Evolutionary conservation across 2,797 vertebrate species (phyloP).

Genomic region (Limnodromus scolopaceus): DNA sequence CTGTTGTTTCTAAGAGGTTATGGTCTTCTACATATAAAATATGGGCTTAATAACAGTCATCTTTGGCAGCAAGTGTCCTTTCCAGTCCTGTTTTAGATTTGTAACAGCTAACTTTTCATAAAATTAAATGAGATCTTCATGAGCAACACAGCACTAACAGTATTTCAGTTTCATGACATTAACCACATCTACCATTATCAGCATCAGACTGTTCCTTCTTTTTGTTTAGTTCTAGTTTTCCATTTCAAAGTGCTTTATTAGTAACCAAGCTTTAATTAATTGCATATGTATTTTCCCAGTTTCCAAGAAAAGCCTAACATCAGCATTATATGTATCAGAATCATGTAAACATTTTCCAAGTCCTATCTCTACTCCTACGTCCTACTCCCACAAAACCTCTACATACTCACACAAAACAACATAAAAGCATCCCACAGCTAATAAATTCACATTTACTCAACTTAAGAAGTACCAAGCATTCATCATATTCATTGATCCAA

Average conservation of each 20-base stretch:
- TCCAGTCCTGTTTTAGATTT: background rate
- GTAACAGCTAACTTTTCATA: background rate
- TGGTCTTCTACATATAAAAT: background rate
- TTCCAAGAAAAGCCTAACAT: background rate
- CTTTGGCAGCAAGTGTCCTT: background rate
- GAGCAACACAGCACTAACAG: background rate
- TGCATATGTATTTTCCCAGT: background rate
- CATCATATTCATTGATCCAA: background rate
- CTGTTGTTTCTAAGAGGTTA: slow-evolving; percentile 10
- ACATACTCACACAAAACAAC: background rate
- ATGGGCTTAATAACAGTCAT: background rate
- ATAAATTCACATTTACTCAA: background rate
- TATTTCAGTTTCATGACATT: background rate
- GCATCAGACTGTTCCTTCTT: background rate
- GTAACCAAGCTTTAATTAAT: slow-evolving; percentile 24
- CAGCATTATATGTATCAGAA: background rate
- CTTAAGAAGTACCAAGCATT: background rate
- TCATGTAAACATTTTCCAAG: background rate
- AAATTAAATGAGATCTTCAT: background rate
- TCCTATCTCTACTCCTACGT: background rate
- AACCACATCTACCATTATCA: background rate
- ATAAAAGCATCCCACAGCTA: background rate
- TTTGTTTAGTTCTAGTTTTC: slow-evolving; percentile 25
- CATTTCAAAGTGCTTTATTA: slow-evolving; percentile 22
- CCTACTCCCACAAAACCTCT: background rate